Percentiles rank a stretch among this genome's conserved stretches.
These are phyloP conservation scores for Montipora sp. DNA, from an alignment of 64 coral and sea anemone genomes.

Conservation along the genomic window DNA sequence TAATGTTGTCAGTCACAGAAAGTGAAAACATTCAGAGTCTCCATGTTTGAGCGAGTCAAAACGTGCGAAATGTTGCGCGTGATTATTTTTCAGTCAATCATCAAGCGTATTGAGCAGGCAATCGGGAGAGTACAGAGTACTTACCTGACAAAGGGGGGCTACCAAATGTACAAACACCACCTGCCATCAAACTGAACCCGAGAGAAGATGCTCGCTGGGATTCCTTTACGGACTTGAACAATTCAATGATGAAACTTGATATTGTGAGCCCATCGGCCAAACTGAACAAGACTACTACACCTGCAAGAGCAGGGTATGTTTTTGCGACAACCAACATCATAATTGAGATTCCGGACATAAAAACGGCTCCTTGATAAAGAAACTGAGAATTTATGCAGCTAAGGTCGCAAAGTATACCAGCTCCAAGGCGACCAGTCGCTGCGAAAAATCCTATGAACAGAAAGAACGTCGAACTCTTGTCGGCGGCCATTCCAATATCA, in stretches of 20 bases:
- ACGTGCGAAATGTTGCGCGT: too few species aligned
- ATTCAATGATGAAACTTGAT: conserved; percentile 2
- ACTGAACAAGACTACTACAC: conserved; percentile 8
- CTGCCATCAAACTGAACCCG: not conserved
- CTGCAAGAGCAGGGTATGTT: conserved; percentile 12
- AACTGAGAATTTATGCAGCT: conserved; percentile 9
- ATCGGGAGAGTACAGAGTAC: not conserved
- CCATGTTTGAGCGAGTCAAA: too few species aligned
- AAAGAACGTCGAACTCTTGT: conserved; percentile 58
- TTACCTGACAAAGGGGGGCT: conserved; percentile 15
- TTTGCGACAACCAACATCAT: not conserved
- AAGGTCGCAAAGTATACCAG: conserved; percentile 49
- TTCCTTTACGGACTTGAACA: conserved; percentile 17
- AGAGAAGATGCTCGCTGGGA: not conserved
- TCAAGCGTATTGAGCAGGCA: too few species aligned
- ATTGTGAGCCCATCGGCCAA: conserved; percentile 15
- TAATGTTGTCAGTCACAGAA: too few species aligned
- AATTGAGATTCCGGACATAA: not conserved
- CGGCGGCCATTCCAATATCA: conserved; percentile 38
- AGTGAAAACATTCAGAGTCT: too few species aligned
- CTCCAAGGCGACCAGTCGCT: conserved; percentile 8
- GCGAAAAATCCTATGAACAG: conserved; percentile 41
- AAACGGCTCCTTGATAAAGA: conserved; percentile 17
- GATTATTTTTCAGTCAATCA: too few species aligned
- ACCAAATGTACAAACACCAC: not conserved